Evolutionary conservation across 2,888 invertebrate species (phyloP), one percentile per base, ranked within the genome.

Genomic region (Trichogramma evanescens): DNA sequence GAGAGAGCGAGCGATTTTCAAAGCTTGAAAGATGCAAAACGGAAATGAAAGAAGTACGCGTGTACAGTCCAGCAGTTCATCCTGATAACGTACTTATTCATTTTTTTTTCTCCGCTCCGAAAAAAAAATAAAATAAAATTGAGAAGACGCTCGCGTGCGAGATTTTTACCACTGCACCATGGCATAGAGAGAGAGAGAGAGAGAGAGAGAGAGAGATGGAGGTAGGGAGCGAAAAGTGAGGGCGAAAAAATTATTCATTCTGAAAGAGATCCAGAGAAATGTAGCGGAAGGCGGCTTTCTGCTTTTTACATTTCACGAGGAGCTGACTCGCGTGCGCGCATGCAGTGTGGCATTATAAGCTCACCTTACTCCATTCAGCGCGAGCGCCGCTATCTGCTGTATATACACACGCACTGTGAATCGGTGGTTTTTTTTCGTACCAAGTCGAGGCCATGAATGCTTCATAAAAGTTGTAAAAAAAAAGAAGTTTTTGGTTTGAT

Each of bases 201-300:
- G n/a, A 7, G 42, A 41, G 10, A n/a, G 26, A 38, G 8, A 5
- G 8, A 48, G 48, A 10, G 10, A 48, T 1, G 8, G 5, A n/a
- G 6, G 4, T 48, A 10, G 48, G 48, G 26, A 10, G 10, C 50
- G 26, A 26, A 26, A 26, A 26, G 26, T 26, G 53, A 45, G 51
- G 52, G 54, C 43, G 50, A 55, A 59, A 56, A 60, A 63, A 63
- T 63, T 63, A 63, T 59, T 63, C 63, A 59, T 63, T 57, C 51
- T 52, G 45, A 57, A 26, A 13, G 55, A 54, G 49, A 54, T 13
- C 56, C 50, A 53, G 59, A 59, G 56, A 59, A 62, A 59, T 51
- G 48, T 58, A 48, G 51, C 48, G 53, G 39, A 59, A 61, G 57
- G 56, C 62, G 48, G 50, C 54, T 43, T 48, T 45, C 62, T 62